A percentile compares a stretch with the other conserved stretches of the same genome.
These are phyloP conservation scores for Columbina picui DNA, from an alignment of 2,113 vertebrate species.

Conservation along the genomic window DNA sequence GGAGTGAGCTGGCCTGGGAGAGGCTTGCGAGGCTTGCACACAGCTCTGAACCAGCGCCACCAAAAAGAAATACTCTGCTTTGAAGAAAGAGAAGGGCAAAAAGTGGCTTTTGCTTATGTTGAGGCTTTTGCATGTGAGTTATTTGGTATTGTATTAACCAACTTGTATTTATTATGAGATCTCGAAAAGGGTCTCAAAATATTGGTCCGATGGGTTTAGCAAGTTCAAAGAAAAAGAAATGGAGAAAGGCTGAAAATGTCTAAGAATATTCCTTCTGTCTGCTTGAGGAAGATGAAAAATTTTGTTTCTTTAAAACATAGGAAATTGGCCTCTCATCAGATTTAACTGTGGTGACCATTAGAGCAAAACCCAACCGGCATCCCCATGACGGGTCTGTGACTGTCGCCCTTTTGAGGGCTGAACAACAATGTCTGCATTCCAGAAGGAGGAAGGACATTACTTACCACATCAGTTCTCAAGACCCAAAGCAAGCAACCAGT, in stretches of 20 bases:
- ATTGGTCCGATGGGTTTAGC: not conserved
- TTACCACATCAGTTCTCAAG: not conserved
- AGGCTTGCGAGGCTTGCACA: not conserved
- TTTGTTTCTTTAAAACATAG: not conserved
- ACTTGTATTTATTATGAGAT: not conserved
- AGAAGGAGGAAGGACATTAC: not conserved
- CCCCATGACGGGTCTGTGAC: not conserved
- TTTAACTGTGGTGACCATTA: not conserved
- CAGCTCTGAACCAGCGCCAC: accelerated
- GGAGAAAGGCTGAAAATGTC: not conserved
- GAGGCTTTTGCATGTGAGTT: not conserved
- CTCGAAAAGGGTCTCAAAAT: not conserved
- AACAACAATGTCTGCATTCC: not conserved
- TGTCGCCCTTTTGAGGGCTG: not conserved
- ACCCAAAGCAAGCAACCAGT: not conserved
- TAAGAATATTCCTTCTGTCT: not conserved
- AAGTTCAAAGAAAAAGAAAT: not conserved
- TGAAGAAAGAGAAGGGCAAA: not conserved
- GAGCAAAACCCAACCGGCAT: not conserved
- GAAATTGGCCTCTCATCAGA: not conserved
- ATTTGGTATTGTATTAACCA: not conserved
- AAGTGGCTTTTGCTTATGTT: not conserved
- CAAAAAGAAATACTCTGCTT: not conserved
- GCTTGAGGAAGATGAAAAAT: not conserved
- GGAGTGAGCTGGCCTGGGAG: not conserved